A percentile compares a stretch with the other conserved stretches of the same genome.
Conservation (phyloP, 2,113 vertebrate species). For the Ramphastos sulfuratus region DNA sequence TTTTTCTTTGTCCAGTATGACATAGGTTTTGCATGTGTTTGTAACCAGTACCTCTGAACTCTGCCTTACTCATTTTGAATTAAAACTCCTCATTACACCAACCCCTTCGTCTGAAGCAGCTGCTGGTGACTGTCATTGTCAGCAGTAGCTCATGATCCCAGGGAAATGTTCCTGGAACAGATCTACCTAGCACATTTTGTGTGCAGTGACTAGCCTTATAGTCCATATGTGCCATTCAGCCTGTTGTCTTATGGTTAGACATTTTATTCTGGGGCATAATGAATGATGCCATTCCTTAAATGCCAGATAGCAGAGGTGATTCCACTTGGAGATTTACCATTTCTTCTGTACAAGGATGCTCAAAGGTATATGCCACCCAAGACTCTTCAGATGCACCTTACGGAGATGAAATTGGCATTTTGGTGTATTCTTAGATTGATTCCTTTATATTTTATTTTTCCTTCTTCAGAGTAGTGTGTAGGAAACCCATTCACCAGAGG, state of each 20-base stretch:
- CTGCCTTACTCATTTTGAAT: not conserved
- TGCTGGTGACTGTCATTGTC: not conserved
- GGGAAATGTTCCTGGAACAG: not conserved
- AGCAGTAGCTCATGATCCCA: not conserved
- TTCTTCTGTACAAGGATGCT: not conserved
- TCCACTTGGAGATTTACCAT: not conserved
- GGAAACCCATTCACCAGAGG: not conserved
- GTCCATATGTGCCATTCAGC: not conserved
- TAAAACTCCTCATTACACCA: not conserved
- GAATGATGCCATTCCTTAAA: not conserved
- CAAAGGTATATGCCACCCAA: not conserved
- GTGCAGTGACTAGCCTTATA: not conserved
- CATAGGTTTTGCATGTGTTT: not conserved
- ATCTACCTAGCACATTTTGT: not conserved
- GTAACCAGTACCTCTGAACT: not conserved
- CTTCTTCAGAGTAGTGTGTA: not conserved
- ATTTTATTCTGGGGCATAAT: not conserved
- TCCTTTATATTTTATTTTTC: not conserved
- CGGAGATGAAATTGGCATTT: not conserved
- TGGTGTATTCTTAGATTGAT: not conserved
- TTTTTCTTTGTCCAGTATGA: not conserved
- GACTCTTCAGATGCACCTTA: not conserved
- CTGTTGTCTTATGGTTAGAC: not conserved
- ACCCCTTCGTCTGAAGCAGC: not conserved
- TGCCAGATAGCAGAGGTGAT: not conserved